These are phyloP conservation scores for Papilio xuthus DNA, from an alignment of 1,140 invertebrate species.

Conservation along the genomic window DNA sequence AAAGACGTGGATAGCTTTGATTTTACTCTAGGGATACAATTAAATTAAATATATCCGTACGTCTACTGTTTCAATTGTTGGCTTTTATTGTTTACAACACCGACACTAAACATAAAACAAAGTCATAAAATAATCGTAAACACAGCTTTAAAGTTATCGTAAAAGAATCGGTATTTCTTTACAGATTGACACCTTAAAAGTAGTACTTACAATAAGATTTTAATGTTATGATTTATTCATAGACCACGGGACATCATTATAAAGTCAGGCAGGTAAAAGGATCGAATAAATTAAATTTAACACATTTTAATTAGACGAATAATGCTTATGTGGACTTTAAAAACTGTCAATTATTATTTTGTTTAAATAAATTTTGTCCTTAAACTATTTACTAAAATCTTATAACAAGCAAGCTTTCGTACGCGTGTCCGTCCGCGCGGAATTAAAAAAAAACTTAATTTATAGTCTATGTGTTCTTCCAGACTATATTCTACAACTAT, in stretches of 20 bases:
- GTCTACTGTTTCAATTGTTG: constrained; percentile 21
- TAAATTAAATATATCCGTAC: not conserved
- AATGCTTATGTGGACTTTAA: not conserved
- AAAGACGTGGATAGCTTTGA: not conserved
- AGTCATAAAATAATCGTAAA: constrained; percentile 28
- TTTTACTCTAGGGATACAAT: not conserved
- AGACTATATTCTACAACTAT: no score
- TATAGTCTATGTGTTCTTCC: no score
- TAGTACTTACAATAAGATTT: not conserved
- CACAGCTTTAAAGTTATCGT: constrained; percentile 2
- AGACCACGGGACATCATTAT: constrained; percentile 9
- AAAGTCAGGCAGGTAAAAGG: not conserved
- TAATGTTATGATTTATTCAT: not conserved
- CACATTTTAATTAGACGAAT: not conserved
- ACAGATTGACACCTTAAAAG: constrained; percentile 24
- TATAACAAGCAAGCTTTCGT: no score
- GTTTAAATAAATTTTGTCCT: not conserved
- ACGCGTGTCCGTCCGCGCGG: no score
- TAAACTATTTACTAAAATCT: not conserved
- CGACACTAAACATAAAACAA: constrained; percentile 28
- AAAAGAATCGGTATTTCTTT: constrained; percentile 12
- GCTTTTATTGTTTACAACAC: not conserved
- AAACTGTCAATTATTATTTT: not conserved
- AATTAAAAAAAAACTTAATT: no score
- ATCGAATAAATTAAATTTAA: not conserved